phyloP scores from a whole-genome alignment of 1,140 invertebrate genomes.

The Euwallacea fornicatus region DNA sequence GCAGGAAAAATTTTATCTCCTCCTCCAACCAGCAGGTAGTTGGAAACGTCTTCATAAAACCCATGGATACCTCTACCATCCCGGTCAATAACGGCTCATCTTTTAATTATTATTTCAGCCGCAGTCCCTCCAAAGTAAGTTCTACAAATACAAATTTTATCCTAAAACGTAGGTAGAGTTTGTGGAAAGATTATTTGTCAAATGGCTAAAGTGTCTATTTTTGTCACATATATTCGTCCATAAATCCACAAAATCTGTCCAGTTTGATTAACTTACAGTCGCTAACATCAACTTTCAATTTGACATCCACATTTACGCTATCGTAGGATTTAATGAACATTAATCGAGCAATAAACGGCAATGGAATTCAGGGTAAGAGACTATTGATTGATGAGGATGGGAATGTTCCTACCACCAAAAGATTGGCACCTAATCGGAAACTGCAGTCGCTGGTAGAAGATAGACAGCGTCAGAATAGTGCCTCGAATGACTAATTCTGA shows the following conservation, averaged over 20 bases:
- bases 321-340: conserved; percentile 52
- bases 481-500: neutral
- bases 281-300: neutral
- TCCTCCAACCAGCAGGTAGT: conserved; percentile 45
- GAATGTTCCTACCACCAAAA: conserved; percentile 39
- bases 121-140: conserved; percentile 85
- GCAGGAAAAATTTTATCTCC: conserved; percentile 42
- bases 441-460: conserved; percentile 50
- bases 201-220: neutral
- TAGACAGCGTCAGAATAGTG: conserved; percentile 44
- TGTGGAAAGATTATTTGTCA: neutral
- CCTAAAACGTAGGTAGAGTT: no score
- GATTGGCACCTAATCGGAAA: conserved; percentile 47
- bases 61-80: conserved; percentile 54
- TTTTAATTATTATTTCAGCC: conserved; percentile 83
- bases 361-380: conserved; percentile 46
- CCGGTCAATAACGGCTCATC: conserved; percentile 58
- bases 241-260: neutral
- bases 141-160: neutral
- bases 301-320: neutral
- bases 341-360: conserved; percentile 50
- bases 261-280: no score
- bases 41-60: conserved; percentile 67
- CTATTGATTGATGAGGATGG: conserved; percentile 45
- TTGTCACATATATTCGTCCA: neutral